Conservation (phyloP, 2,113 vertebrate species). For the Rafetus swinhoei region DNA sequence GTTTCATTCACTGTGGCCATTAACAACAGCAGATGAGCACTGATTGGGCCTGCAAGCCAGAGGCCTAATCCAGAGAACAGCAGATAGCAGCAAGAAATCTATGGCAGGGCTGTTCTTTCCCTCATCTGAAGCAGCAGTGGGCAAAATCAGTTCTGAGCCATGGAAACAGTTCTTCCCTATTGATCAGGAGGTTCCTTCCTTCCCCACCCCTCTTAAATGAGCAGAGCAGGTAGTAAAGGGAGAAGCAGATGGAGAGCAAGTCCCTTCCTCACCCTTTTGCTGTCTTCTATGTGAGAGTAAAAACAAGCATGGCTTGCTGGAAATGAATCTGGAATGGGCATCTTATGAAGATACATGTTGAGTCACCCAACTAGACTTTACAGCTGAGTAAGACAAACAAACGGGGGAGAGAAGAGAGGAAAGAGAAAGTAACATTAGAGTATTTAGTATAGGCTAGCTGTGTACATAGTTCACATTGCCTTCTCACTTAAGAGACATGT, state of each 20-base stretch:
- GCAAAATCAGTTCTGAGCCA: neutral
- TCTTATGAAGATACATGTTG: too few species aligned
- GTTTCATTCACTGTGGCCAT: neutral
- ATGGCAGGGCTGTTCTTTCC: neutral
- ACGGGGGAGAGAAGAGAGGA: neutral
- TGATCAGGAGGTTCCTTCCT: neutral
- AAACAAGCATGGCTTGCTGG: neutral
- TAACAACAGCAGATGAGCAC: neutral
- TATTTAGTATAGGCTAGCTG: neutral
- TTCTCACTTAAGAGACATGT: neutral
- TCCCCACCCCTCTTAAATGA: neutral
- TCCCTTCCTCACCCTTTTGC: neutral
- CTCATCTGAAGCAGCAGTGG: neutral
- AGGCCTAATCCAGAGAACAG: neutral
- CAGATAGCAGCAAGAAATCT: neutral
- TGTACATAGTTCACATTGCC: neutral
- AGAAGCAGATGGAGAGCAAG: neutral
- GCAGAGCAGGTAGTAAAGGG: neutral
- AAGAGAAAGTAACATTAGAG: neutral
- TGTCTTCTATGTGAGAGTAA: neutral
- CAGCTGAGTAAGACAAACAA: neutral
- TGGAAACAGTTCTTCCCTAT: neutral
- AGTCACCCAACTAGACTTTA: neutral
- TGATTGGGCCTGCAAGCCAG: neutral
- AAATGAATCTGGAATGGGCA: neutral